phyloP scores from a whole-genome alignment of 1,140 invertebrate species.

The Pristionchus pacificus region DNA sequence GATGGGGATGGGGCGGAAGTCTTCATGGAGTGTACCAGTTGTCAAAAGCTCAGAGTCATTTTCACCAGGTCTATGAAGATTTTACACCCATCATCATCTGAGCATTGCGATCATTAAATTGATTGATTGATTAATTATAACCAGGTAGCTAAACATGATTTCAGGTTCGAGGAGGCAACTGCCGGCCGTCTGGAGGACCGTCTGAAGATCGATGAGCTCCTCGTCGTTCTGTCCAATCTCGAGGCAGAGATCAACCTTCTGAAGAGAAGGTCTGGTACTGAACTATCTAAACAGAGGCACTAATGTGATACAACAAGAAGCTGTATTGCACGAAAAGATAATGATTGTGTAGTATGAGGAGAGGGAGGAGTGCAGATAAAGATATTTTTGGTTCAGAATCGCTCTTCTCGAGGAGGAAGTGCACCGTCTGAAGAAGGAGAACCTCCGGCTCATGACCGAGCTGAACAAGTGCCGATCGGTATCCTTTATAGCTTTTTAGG shows the following conservation, averaged over 20 bases:
- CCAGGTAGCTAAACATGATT: slow-evolving; percentile 6
- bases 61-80: too few relatives aligned
- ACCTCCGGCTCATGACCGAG: slow-evolving; percentile 44
- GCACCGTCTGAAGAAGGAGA: slow-evolving; percentile 47
- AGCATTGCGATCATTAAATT: slow-evolving; percentile 2
- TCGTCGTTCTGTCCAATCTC: slow-evolving; percentile 44
- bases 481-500: too few relatives aligned
- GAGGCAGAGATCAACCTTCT: slow-evolving; percentile 50
- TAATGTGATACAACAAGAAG: too few relatives aligned
- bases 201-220: slow-evolving; percentile 47
- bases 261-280: slow-evolving; percentile 31
- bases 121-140: slow-evolving; percentile 14
- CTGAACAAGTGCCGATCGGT: slow-evolving; percentile 31
- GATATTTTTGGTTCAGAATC: slow-evolving; percentile 25
- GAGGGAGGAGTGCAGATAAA: too few relatives aligned
- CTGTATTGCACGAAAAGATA: too few relatives aligned
- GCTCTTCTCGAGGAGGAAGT: slow-evolving; percentile 54
- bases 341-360: too few relatives aligned
- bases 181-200: slow-evolving; percentile 44
- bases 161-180: slow-evolving; percentile 51
- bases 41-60: too few relatives aligned
- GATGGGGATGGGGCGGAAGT: too few relatives aligned
- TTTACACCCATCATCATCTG: neutral
- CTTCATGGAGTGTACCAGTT: too few relatives aligned
- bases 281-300: too few relatives aligned